phyloP scores from a whole-genome alignment of 1,140 invertebrate species.

The Orius insidiosus region DNA sequence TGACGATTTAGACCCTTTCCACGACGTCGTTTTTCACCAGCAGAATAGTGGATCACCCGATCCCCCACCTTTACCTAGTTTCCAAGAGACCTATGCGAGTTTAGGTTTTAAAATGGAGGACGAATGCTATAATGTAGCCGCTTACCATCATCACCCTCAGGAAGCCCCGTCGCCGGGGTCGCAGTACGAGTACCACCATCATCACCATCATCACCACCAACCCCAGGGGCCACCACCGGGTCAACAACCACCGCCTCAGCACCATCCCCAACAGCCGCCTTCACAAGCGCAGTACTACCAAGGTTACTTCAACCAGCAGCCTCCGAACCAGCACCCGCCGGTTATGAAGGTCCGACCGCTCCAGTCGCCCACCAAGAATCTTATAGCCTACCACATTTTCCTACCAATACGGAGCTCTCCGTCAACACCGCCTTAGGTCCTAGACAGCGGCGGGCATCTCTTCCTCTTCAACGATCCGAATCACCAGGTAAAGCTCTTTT shows the following conservation, averaged over 20 bases:
- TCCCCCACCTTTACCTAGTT: conserved; percentile 23
- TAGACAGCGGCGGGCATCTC: conserved; percentile 46
- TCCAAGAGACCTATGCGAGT: conserved; percentile 23
- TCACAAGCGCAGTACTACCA: conserved; percentile 17
- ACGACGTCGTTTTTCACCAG: conserved; percentile 28
- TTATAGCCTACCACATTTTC: conserved; percentile 23
- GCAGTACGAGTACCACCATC: conserved; percentile 22
- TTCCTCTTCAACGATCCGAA: conserved; percentile 56
- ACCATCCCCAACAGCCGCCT: conserved; percentile 19
- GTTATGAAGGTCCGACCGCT: conserved; percentile 32
- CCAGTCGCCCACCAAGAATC: conserved; percentile 27
- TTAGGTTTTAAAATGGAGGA: conserved; percentile 25
- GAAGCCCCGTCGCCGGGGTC: conserved; percentile 5
- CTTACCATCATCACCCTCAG: conserved; percentile 11
- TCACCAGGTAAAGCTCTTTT: conserved; percentile 53
- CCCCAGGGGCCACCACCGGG: conserved; percentile 3
- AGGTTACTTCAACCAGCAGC: conserved; percentile 1
- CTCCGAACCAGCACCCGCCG: conserved; percentile 29
- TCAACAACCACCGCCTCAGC: conserved; percentile 6
- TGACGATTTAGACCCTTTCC: conserved; percentile 32
- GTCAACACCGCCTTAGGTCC: conserved; percentile 24
- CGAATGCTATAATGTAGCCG: conserved; percentile 40
- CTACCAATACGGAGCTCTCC: conserved; percentile 20
- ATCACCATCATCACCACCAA: conserved; percentile 19
- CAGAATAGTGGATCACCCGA: conserved; percentile 37